Base-by-base conservation (phyloP, 2,797 vertebrate genomes). In the Molossus molossus region DNA sequence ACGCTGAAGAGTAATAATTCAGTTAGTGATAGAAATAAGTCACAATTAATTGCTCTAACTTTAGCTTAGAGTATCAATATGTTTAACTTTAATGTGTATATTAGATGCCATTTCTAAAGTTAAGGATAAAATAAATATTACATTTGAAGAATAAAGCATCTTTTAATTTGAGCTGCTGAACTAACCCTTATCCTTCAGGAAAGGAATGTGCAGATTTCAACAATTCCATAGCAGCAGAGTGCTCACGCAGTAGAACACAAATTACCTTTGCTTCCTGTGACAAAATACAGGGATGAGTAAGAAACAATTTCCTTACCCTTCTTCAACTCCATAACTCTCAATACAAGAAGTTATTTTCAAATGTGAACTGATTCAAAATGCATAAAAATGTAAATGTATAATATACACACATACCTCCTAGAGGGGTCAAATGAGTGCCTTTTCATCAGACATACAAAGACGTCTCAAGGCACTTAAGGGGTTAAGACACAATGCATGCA, bases 401-500 rank as follows among this genome's bases (percentile, higher is more conserved):
- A 90, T 97, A 97, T 97, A 96, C 93, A 98, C 86, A 98, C 94
- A 98, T 98, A 98, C 98, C 98, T 98, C 97, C 93, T 97, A 97
- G 80, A 60, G 96, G 98, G 98, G 97, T 97, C 97, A 97, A 91
- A 97, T 83, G 97, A 98, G 98, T 99, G 98, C 98, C 98, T 98
- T 98, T 97, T 98, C 97, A 97, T 98, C 98, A 98, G 98, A 98
- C 98, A 98, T 98, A 98, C 53, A 93, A 97, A 85, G 97, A 98
- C 62, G 97, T 98, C 97, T 98, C 97, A 98, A 99, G 98, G 98
- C 98, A 99, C 98, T 99, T 98, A 98, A 98, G 98, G 98, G 98
- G 98, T 98, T 99, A 98, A 99, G 98, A 99, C 98, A 98, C 75
- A 96, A 98, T 97, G 97, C 98, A 98, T 98, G 98, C 98, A 98